Conservation (phyloP, 2,888 invertebrate genomes). For the Papilio gigon region DNA sequence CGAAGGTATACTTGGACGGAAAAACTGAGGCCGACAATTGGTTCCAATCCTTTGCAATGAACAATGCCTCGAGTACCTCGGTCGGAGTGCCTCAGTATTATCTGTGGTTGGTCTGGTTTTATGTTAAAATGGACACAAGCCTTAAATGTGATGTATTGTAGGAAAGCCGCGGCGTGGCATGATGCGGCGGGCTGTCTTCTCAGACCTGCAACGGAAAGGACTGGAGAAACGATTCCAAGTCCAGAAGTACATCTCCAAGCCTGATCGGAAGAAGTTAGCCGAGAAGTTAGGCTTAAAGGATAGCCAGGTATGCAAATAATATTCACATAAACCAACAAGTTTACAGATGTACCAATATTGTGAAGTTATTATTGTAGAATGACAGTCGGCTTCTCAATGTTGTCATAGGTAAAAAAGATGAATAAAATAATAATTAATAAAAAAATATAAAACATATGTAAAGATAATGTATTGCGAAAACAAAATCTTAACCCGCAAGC, state of each 20-base stretch:
- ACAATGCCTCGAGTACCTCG: too few relatives aligned
- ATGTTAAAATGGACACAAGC: too few relatives aligned
- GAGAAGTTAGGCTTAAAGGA: slow-evolving; percentile 98
- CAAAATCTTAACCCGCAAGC: slow-evolving; percentile 30
- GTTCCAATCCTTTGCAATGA: too few relatives aligned
- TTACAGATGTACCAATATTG: too few relatives aligned
- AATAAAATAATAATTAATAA: background rate
- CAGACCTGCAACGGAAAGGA: slow-evolving; percentile 97
- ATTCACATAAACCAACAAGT: too few relatives aligned
- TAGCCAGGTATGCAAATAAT: slow-evolving; percentile 90
- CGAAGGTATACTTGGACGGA: too few relatives aligned
- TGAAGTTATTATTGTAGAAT: too few relatives aligned
- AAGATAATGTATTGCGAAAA: background rate
- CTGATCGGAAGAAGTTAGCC: slow-evolving; percentile 97
- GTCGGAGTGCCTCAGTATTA: too few relatives aligned
- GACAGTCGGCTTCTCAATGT: background rate
- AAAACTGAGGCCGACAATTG: too few relatives aligned
- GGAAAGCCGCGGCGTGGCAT: slow-evolving; percentile 95
- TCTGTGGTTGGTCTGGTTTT: too few relatives aligned
- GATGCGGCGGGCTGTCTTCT: slow-evolving; percentile 98
- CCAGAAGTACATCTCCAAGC: slow-evolving; percentile 99
- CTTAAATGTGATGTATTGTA: slow-evolving; percentile 45
- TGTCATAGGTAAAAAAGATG: background rate
- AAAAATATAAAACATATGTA: slow-evolving; percentile 18
- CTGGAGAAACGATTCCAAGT: slow-evolving; percentile 97